Evolutionary conservation across 2,113 vertebrate genomes (phyloP), one percentile per base, ranked within the genome.

Genomic region (Sylvicapra grimmia): DNA sequence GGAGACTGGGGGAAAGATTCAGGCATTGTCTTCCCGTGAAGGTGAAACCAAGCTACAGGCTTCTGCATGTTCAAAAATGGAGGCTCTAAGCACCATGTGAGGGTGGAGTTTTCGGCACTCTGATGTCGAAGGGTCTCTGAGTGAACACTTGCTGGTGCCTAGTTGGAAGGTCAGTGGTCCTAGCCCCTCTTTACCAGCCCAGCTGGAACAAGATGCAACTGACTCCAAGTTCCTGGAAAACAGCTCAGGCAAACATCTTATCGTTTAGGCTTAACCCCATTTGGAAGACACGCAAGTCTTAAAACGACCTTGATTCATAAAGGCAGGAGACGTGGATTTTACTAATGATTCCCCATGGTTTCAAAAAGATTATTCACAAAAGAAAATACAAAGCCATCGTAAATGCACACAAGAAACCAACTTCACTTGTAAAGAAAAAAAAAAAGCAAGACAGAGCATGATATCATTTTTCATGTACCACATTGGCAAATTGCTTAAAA

Each of bases 331-430:
- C 2, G 1, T 40, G n/a, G 33, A 27, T 85, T 56, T 85, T 23
- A 85, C 82, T 40, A 27, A 56, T 84, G 8, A 56, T 56, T 85
- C n/a, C 53, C n/a, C 53, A 56, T 1, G 16, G 53, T 85, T 85
- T 85, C 82, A 56, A 85, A 85, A 84, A 56, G 82, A 85, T 36
- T 56, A 56, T 10, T 56, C 82, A 56, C 33, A 86, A 68, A 89
- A 56, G 44, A 58, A 51, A 84, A 51, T 61, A 65, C 25, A n/a
- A 80, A 88, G 12, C 3, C 9, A 49, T 49, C 31, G 36, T 21
- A 36, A 49, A 86, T 4, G 23, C 31, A 47, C 8, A 4, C 25
- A 58, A 47, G 85, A 94, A 89, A 44, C 19, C 36, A 65, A 47
- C 13, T 65, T 72, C 23, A 58, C 18, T 12, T 15, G 72, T 86